Evolutionary conservation across 2,888 invertebrate genomes (phyloP), one percentile per base, ranked within the genome.

Genomic region (Scaptomyza flava): DNA sequence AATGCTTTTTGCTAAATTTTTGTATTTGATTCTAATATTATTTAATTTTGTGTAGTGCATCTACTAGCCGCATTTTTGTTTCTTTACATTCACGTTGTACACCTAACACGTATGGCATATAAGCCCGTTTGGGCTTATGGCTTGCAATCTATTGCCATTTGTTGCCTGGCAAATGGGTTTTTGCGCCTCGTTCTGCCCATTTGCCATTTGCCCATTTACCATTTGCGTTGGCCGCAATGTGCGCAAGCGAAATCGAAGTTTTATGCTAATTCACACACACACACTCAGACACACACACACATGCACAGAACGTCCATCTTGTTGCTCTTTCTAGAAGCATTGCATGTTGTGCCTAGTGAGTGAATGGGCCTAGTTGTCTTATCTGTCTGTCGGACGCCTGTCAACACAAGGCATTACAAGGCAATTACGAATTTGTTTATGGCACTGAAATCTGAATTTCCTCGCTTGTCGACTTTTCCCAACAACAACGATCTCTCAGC

Each of bases 391-490:
- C 88, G 72, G 65, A 75, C 70, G 77, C 69, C 87, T 85, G 84
- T 88, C 84, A 85, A 85, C 84, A 85, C 85, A 76, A 67, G 82
- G 89, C 82, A 89, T 85, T 85, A 89, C 87, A 89, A 77, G 89
- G 85, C 89, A 85, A 85, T 85, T 85, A 89, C 82, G 77, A 77
- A 84, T 87, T 89, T 88, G 84, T 85, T 85, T 85, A 85, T 88
- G 81, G 87, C 69, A 53, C 47, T 42, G 59, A 70, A 69, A 67
- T 77, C 77, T 60, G 43, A 43, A 63, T 36, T 52, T 45, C n/a
- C 53, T 11, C 17, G 38, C 58, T 62, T 65, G n/a, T 23, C 50
- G 47, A 20, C 47, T 52, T 64, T 20, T 52, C 8, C 38, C 38
- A n/a, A 33, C 36, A 36, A 43, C 31, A 57, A 34, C 50, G 31